Evolutionary conservation across 1,140 invertebrate genomes (phyloP).

Genomic region (Aphis craccivora): DNA sequence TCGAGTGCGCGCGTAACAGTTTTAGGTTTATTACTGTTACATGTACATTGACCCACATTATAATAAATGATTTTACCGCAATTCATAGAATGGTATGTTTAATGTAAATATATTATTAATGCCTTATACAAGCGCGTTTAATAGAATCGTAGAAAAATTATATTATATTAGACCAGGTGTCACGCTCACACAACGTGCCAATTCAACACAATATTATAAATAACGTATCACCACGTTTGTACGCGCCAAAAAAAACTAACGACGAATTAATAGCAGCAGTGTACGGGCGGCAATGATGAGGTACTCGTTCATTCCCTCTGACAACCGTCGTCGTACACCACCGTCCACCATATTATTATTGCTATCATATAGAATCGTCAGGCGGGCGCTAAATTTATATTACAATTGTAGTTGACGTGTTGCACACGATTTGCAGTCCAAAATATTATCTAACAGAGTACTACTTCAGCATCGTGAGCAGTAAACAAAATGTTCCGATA

Average conservation of each 20-base stretch:
- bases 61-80: slow-evolving; percentile 33
- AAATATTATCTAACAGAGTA: neutral
- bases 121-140: slow-evolving; percentile 11
- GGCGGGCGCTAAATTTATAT: neutral
- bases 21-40: slow-evolving; percentile 52
- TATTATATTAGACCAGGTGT: neutral
- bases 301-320: neutral
- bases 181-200: neutral
- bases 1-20: slow-evolving; percentile 31
- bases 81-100: neutral
- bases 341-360: neutral
- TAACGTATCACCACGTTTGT: neutral
- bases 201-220: slow-evolving; percentile 6
- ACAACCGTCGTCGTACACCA: neutral
- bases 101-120: neutral
- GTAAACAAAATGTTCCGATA: neutral
- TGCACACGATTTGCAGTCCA: neutral
- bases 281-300: too few species aligned
- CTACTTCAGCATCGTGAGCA: neutral
- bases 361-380: neutral
- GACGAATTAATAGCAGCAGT: neutral
- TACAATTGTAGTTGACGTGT: neutral
- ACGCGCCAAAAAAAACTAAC: slow-evolving; percentile 30
- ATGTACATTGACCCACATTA: slow-evolving; percentile 48
- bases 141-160: neutral